These are phyloP conservation scores for Microplitis demolitor DNA, from an alignment of 1,140 invertebrate species.

Conservation along the genomic window DNA sequence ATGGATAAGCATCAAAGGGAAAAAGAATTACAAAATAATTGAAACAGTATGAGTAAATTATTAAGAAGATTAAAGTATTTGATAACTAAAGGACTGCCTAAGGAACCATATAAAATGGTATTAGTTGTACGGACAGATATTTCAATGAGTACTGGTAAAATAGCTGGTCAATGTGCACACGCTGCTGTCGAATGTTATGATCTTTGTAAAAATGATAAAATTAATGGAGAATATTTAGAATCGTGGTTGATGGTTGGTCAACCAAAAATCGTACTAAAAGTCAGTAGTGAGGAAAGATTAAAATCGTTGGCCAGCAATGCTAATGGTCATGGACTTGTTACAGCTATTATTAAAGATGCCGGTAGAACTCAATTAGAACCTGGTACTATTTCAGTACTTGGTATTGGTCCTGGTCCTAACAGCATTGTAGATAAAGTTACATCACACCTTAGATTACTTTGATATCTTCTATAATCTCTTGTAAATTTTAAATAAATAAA, in stretches of 20 bases:
- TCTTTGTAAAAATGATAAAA: slow-evolving; percentile 50
- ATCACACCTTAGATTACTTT: slow-evolving; percentile 72
- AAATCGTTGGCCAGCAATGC: slow-evolving; percentile 63
- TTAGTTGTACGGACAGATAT: slow-evolving; percentile 78
- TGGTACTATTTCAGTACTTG: slow-evolving; percentile 75
- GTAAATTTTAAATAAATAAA: neutral
- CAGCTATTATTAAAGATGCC: slow-evolving; percentile 73
- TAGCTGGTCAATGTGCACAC: slow-evolving; percentile 83
- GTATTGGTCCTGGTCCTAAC: slow-evolving; percentile 73
- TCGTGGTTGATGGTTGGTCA: slow-evolving; percentile 73
- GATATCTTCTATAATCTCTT: slow-evolving; percentile 29
- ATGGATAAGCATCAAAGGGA: slow-evolving; percentile 67
- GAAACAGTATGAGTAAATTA: slow-evolving; percentile 21
- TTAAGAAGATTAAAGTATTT: slow-evolving; percentile 36
- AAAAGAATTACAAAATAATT: slow-evolving; percentile 4
- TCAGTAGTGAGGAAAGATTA: slow-evolving; percentile 63
- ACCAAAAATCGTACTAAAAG: slow-evolving; percentile 74
- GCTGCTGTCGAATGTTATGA: slow-evolving; percentile 74
- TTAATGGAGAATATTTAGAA: slow-evolving; percentile 60
- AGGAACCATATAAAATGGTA: slow-evolving; percentile 68
- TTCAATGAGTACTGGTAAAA: slow-evolving; percentile 81
- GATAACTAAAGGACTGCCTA: slow-evolving; percentile 27
- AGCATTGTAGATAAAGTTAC: slow-evolving; percentile 72
- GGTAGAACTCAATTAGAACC: slow-evolving; percentile 75
- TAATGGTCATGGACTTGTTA: slow-evolving; percentile 64